Evolutionary conservation across 1,140 invertebrate species (phyloP).

Genomic region (Ceratitis capitata): DNA sequence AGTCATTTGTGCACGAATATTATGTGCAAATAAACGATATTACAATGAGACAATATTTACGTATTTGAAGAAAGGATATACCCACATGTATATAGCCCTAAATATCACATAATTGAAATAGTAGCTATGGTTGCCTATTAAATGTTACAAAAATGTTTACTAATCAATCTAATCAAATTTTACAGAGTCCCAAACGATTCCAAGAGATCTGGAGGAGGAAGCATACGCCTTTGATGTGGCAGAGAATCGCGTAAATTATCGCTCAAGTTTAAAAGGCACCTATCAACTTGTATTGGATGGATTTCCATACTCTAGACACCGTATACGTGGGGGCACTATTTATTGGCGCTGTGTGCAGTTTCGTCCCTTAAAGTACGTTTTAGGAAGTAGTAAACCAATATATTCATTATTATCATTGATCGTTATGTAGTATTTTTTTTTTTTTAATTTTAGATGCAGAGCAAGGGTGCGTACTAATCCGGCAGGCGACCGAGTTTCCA

Average conservation of each 20-base stretch:
- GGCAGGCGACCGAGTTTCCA: slow-evolving; percentile 40
- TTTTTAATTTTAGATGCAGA: slow-evolving; percentile 43
- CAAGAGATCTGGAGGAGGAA: background rate
- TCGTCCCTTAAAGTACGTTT: slow-evolving; percentile 45
- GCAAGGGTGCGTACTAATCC: slow-evolving; percentile 45
- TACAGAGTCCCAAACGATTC: background rate
- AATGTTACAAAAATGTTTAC: background rate
- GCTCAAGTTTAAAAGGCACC: slow-evolving; percentile 46
- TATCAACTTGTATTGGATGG: slow-evolving; percentile 47
- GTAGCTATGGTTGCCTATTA: background rate
- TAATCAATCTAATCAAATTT: background rate
- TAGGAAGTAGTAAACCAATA: background rate
- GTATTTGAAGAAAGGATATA: no score
- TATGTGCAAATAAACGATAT: background rate
- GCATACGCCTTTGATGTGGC: background rate
- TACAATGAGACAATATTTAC: no score
- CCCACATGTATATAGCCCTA: no score
- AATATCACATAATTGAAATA: background rate
- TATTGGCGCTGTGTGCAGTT: slow-evolving; percentile 51
- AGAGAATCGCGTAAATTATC: slow-evolving; percentile 46
- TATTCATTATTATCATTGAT: background rate
- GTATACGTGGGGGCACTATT: slow-evolving; percentile 43
- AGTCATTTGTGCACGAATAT: slow-evolving; percentile 43
- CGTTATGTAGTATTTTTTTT: background rate
- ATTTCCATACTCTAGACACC: slow-evolving; percentile 47